These are phyloP conservation scores for Rhinichthys klamathensis DNA, from an alignment of 2,113 vertebrate genomes.

Conservation along the genomic window DNA sequence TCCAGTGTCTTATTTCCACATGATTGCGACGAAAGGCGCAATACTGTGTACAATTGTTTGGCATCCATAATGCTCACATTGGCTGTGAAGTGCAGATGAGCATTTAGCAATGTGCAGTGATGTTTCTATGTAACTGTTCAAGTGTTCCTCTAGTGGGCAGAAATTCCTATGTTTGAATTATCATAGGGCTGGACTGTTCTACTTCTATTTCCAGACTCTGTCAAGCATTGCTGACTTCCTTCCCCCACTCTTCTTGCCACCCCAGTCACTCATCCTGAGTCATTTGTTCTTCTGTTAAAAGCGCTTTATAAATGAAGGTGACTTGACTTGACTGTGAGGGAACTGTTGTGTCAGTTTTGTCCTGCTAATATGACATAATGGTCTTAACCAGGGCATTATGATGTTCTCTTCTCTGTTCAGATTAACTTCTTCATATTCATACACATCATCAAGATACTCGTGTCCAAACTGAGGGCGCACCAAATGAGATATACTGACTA, in stretches of 20 bases:
- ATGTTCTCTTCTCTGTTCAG: conserved; percentile 68
- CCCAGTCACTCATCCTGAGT: not conserved
- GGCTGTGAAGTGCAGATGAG: conserved; percentile 8
- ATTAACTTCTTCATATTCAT: conserved; percentile 96
- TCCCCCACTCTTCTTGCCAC: not conserved
- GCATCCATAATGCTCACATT: not conserved
- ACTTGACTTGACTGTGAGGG: not conserved
- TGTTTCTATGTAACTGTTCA: not conserved
- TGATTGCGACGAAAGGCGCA: not conserved
- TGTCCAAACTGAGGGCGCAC: conserved; percentile 90
- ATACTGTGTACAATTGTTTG: not conserved
- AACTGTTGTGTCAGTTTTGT: conserved; percentile 5
- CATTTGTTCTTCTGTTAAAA: not conserved
- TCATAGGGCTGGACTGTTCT: not conserved
- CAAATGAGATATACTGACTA: conserved; percentile 95
- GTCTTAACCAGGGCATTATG: not conserved
- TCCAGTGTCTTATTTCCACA: conserved; percentile 4
- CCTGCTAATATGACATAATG: conserved; percentile 22
- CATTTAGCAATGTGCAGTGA: not conserved
- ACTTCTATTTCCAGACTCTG: not conserved
- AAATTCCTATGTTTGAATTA: conserved; percentile 32
- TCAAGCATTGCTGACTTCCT: not conserved
- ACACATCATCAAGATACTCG: conserved; percentile 87
- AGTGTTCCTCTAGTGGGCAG: conserved; percentile 28
- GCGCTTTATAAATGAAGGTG: no score